Evolutionary conservation across 1,140 invertebrate genomes (phyloP), one percentile per base, ranked within the genome.

Genomic region (Lethocerus indicus): DNA sequence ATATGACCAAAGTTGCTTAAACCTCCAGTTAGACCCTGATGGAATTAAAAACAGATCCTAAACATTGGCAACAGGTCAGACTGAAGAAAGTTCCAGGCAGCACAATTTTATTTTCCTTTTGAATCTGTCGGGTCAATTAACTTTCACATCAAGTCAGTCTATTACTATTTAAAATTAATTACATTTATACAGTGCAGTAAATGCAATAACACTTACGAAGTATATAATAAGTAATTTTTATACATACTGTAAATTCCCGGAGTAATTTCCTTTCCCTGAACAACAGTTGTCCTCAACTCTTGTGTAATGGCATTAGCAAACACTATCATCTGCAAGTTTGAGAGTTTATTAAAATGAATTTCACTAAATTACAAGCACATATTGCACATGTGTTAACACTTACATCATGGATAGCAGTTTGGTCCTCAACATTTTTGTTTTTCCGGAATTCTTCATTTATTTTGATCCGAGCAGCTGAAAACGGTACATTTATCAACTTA

Each of bases 401-500:
- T 68, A 78, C 75, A 58, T 75, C 70, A 54, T 65, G 55, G 52
- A 80, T 74, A 32, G 70, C 55, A 46, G 62, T 61, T 51, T 57
- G 49, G 54, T 80, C 67, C 35, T 59, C 60, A 12, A 79, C 59
- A 58, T 68, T 53, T 63, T 70, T 75, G 56, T 75, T 68, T 64
- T 79, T 80, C 47, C 58, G 65, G 59, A 71, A 81, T 61, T 78
- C 78, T 41, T 73, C 68, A 60, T 81, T 80, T 47, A 82, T 79
- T 61, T 71, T 74, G 18, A 63, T 42, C 59, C 77, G 70, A 4
- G 66, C 65, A 53, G 58, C 69, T 71, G 47, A 21, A 57, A 58
- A 55, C 5, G 48, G 21, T n/a, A n/a, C n/a, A n/a, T n/a, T n/a
- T n/a, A n/a, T n/a, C n/a, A n/a, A n/a, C n/a, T n/a, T n/a, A n/a